Percentiles rank a stretch among this genome's conserved stretches.
Evolutionary conservation across 2,888 invertebrate genomes (phyloP).

Genomic region (Mythimna loreyi): DNA sequence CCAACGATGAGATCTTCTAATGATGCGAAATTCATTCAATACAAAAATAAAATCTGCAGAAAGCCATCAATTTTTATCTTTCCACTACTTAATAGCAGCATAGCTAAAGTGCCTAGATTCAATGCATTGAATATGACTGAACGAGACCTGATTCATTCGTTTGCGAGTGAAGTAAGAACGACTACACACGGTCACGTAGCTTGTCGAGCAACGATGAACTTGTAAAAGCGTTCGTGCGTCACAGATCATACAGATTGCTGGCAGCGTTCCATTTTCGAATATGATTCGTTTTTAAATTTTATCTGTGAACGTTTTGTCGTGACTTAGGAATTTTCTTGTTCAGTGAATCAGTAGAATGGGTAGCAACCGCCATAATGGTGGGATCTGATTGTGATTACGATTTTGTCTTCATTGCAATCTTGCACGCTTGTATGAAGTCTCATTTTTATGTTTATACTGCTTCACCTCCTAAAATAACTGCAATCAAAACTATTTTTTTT

Average conservation of each 20-base stretch:
- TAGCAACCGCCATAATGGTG: constrained; percentile 38
- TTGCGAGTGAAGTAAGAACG: constrained; percentile 53
- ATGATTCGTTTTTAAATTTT: constrained; percentile 64
- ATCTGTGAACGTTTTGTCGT: constrained; percentile 63
- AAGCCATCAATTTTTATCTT: constrained; percentile 44
- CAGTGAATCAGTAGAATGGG: constrained; percentile 54
- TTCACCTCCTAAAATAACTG: background rate
- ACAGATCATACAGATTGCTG: constrained; percentile 67
- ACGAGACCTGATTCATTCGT: constrained; percentile 55
- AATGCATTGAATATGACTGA: constrained; percentile 67
- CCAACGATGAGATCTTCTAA: background rate
- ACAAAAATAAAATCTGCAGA: constrained; percentile 22
- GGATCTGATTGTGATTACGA: constrained; percentile 40
- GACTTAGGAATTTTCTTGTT: constrained; percentile 59
- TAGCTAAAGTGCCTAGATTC: constrained; percentile 58
- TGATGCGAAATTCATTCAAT: constrained; percentile 2
- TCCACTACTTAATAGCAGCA: constrained; percentile 47
- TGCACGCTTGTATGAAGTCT: background rate
- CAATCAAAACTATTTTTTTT: background rate
- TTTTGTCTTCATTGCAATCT: constrained; percentile 30
- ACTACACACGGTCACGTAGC: constrained; percentile 75
- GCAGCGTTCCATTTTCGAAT: constrained; percentile 66
- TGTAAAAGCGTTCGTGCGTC: constrained; percentile 74
- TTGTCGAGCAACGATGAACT: constrained; percentile 66
- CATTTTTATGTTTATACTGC: background rate